Conservation (phyloP, 2,888 invertebrate species). For the Amiota communis region DNA sequence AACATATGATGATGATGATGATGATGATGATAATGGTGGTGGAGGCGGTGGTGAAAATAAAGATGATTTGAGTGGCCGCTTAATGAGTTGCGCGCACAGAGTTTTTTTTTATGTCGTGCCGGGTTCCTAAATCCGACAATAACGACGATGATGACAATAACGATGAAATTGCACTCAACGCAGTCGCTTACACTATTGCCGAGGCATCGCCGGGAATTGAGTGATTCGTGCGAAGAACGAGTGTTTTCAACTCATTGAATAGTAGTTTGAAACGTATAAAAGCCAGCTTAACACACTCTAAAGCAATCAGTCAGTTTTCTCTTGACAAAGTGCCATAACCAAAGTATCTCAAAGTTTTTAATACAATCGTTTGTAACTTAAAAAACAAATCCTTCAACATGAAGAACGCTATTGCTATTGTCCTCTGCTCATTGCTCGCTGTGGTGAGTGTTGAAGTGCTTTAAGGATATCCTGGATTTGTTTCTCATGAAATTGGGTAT, state of each 20-base stretch:
- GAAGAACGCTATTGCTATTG: slow-evolving; percentile 68
- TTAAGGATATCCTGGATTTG: background rate
- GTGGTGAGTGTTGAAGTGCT: slow-evolving; percentile 59
- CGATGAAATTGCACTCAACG: slow-evolving; percentile 17
- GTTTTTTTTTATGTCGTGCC: too few species aligned
- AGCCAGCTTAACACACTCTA: slow-evolving; percentile 34
- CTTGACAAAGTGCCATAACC: slow-evolving; percentile 37
- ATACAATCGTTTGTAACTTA: slow-evolving; percentile 5
- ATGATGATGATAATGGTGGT: background rate
- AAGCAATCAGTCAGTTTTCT: slow-evolving; percentile 51
- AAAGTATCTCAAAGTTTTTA: slow-evolving; percentile 25
- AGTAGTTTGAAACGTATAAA: slow-evolving; percentile 49
- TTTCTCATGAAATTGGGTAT: background rate
- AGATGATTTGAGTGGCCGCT: background rate
- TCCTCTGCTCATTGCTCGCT: slow-evolving; percentile 68
- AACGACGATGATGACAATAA: background rate
- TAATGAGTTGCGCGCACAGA: background rate
- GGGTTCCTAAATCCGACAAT: background rate
- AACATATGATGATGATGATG: background rate
- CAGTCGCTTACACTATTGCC: background rate
- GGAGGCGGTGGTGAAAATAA: background rate
- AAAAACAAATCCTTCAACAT: slow-evolving; percentile 52
- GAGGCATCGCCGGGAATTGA: background rate
- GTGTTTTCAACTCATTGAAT: slow-evolving; percentile 12
- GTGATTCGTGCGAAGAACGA: slow-evolving; percentile 23